phyloP scores from a whole-genome alignment of 2,113 vertebrate species.

The Calidris pugnax region DNA sequence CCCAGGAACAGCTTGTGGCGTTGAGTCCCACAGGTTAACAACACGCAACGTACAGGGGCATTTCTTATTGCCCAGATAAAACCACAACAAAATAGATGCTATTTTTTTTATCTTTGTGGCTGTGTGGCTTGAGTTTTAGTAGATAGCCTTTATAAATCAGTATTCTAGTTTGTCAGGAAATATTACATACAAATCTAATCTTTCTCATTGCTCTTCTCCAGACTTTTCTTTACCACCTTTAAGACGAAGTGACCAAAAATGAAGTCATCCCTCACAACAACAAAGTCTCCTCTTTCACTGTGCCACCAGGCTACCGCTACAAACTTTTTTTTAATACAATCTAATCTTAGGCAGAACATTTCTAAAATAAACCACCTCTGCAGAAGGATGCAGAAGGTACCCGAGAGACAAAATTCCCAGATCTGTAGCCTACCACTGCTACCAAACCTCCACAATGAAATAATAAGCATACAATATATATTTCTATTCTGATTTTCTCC shows the following conservation, averaged over 20 bases:
- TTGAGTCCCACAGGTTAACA: slow-evolving; percentile 41
- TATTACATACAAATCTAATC: not conserved
- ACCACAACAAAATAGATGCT: not conserved
- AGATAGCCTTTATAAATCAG: not conserved
- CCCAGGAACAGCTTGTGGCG: slow-evolving; percentile 4
- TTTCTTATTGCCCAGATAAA: not conserved
- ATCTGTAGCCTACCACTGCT: not conserved
- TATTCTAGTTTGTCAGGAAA: not conserved
- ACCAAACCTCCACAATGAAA: slow-evolving; percentile 48
- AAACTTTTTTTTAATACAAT: slow-evolving; percentile 25
- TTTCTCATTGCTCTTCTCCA: not conserved
- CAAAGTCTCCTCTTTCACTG: not conserved
- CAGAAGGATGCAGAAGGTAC: slow-evolving; percentile 20
- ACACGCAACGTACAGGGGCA: not conserved
- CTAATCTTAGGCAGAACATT: slow-evolving; percentile 27
- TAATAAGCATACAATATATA: slow-evolving; percentile 46
- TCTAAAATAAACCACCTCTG: slow-evolving; percentile 52
- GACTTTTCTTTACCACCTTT: not conserved
- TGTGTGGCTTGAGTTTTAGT: not conserved
- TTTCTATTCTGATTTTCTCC: slow-evolving; percentile 60
- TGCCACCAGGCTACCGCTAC: not conserved
- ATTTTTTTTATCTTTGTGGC: not conserved
- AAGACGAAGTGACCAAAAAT: not conserved
- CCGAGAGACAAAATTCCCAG: slow-evolving; percentile 32
- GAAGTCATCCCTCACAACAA: not conserved